Evolutionary conservation across 2,888 invertebrate species (phyloP), one percentile per base, ranked within the genome.

Genomic region (Plebejus argus): DNA sequence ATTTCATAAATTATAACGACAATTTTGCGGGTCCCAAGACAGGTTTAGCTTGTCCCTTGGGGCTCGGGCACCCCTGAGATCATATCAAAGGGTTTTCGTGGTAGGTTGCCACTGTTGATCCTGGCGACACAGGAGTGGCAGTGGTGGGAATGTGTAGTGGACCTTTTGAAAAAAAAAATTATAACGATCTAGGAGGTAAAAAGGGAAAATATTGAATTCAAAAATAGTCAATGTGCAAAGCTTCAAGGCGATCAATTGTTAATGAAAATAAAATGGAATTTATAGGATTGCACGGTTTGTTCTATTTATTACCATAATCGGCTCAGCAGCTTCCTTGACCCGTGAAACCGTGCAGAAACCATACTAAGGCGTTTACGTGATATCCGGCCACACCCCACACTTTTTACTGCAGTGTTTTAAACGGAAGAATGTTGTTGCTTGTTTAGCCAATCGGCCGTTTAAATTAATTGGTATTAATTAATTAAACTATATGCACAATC

Each of bases 291-390:
- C 49, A 49, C 4, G 23, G 72, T 33, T 12, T 53, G 74, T 74
- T 74, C 74, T 74, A 49, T 74, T 53, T 74, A 74, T 74, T 74
- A 49, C 28, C 18, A n/a, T 49, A 74, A 74, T 49, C 74, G 74
- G 74, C 20, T 74, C 49, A 53, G 15, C 53, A 49, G 28, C 23
- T 74, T 33, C 74, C 74, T 74, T 74, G 74, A 74, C 74, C 74
- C 74, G 74, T 74, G 45, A 49, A 49, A 74, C 74, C 18, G 74
- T 28, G 74, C 53, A 18, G 74, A 74, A 74, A 49, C 74, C 74
- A 53, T 74, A 74, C 18, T 7, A 74, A 28, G 28, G 15, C 28
- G 49, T 0, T 74, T 53, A 74, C 74, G 74, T 74, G 74, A 74
- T 74, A 74, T 74, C 74, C 74, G 74, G 74, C 15, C 74, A 53